Evolutionary conservation across 2,888 invertebrate species (phyloP).

Genomic region (Harpalus rubripes): DNA sequence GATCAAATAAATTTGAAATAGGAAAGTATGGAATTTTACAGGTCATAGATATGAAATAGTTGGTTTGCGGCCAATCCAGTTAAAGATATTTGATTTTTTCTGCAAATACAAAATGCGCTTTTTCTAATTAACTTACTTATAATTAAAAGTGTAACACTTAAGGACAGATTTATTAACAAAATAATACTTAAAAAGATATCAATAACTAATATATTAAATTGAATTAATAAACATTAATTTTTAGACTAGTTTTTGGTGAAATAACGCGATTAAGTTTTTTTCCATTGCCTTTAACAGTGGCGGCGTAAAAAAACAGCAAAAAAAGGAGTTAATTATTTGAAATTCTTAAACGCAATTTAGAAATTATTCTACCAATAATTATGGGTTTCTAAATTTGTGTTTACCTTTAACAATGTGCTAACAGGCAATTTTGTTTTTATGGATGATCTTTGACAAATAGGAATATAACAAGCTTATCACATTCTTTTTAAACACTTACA

Average conservation of each 20-base stretch:
- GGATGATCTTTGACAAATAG: not conserved
- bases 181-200: not conserved
- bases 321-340: not conserved
- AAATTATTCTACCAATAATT: not conserved
- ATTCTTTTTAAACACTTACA: too few species aligned
- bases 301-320: not conserved
- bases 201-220: slow-evolving; percentile 5
- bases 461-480: too few species aligned
- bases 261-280: slow-evolving; percentile 25
- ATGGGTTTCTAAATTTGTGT: not conserved
- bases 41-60: not conserved
- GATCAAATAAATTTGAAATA: not conserved
- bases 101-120: not conserved
- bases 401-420: not conserved
- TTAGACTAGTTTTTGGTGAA: slow-evolving; percentile 19
- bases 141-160: not conserved
- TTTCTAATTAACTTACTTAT: slow-evolving; percentile 13
- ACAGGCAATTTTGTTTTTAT: not conserved
- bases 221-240: slow-evolving; percentile 23
- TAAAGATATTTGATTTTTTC: slow-evolving; percentile 1
- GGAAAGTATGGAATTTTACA: not conserved
- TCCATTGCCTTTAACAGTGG: slow-evolving; percentile 9
- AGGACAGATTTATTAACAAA: not conserved
- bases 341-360: not conserved
- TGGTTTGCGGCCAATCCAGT: not conserved